These are phyloP conservation scores for Calosoma granatense DNA, from an alignment of 1,140 invertebrate genomes.

Conservation along the genomic window DNA sequence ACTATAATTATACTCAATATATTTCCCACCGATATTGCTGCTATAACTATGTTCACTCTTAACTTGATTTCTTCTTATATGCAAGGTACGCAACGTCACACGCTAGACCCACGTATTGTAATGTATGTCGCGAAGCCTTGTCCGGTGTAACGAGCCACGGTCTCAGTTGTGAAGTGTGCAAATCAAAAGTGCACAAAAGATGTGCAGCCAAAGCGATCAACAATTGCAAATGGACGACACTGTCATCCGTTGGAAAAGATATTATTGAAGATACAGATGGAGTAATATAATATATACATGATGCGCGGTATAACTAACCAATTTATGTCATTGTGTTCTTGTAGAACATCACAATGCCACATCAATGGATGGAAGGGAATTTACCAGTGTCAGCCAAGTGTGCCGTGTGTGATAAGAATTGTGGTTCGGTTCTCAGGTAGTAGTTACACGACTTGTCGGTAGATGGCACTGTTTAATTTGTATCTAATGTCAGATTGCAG, in stretches of 20 bases:
- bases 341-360: conserved; percentile 86
- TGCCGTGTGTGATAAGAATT: conserved; percentile 89
- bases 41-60: too few species aligned
- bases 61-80: too few species aligned
- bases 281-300: too few species aligned
- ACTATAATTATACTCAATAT: too few species aligned
- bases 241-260: conserved; percentile 84
- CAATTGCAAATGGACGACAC: conserved; percentile 95
- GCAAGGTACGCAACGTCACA: conserved; percentile 83
- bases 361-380: conserved; percentile 98
- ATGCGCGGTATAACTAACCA: too few species aligned
- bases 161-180: conserved; percentile 92
- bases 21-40: too few species aligned
- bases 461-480: background rate
- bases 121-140: conserved; percentile 87
- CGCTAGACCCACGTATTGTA: conserved; percentile 91
- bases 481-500: conserved; percentile 66
- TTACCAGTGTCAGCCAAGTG: conserved; percentile 90
- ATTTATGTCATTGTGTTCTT: conserved; percentile 30
- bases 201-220: conserved; percentile 85
- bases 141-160: conserved; percentile 89
- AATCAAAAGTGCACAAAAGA: conserved; percentile 91
- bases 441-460: too few species aligned
- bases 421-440: conserved; percentile 87
- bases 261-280: conserved; percentile 89